Conservation (phyloP, 2,113 vertebrate species). For the Clinocottus analis region DNA sequence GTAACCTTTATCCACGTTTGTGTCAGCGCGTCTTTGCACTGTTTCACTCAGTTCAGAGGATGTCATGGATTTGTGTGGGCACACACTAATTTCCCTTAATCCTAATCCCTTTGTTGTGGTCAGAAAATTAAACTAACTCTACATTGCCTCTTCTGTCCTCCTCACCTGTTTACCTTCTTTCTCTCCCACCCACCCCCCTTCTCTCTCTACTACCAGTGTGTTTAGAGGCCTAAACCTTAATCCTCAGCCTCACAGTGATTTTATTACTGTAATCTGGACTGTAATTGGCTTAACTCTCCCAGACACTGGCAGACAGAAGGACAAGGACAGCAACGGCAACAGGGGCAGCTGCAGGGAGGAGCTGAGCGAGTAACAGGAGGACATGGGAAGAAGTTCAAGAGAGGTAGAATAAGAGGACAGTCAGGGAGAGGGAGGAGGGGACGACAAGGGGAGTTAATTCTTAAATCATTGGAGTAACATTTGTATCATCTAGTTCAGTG, state of each 20-base stretch:
- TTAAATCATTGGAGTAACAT: background rate
- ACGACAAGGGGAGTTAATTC: background rate
- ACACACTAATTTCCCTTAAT: constrained; percentile 27
- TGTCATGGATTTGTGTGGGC: constrained; percentile 24
- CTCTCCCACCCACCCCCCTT: background rate
- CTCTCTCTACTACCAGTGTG: constrained; percentile 47
- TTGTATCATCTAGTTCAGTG: background rate
- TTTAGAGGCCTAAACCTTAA: constrained; percentile 71
- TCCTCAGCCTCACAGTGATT: constrained; percentile 64
- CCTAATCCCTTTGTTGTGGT: constrained; percentile 47
- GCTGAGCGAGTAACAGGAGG: constrained; percentile 3
- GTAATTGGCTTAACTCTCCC: constrained; percentile 69
- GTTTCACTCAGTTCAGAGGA: constrained; percentile 18
- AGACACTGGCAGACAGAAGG: constrained; percentile 50
- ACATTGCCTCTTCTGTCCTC: background rate
- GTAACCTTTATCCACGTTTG: constrained; percentile 1
- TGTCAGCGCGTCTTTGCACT: background rate
- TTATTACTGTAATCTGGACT: constrained; percentile 76
- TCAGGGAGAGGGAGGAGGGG: background rate
- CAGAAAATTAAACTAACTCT: constrained; percentile 32
- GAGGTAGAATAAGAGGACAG: background rate
- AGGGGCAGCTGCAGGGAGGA: constrained; percentile 24
- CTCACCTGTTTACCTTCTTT: constrained; percentile 8
- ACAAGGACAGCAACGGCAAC: constrained; percentile 46
- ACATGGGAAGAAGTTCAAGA: background rate